phyloP scores from a whole-genome alignment of 2,888 invertebrate species.

The Julus scanicus region DNA sequence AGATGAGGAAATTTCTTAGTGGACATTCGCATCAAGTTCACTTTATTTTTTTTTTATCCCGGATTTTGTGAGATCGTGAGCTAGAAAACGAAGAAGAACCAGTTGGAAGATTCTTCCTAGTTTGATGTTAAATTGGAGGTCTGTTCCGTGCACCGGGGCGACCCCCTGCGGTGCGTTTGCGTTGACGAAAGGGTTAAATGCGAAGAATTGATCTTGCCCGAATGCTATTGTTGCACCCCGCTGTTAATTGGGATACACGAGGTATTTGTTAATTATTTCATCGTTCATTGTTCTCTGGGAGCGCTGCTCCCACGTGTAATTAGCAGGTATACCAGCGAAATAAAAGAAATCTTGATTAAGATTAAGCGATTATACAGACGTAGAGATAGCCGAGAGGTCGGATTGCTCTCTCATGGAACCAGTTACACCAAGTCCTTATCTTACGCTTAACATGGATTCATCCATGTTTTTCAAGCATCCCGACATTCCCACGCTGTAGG shows the following conservation, averaged over 20 bases:
- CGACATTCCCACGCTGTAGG: no score
- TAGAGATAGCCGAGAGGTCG: no score
- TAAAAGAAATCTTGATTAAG: conserved; percentile 1
- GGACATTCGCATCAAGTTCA: neutral
- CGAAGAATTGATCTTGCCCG: neutral
- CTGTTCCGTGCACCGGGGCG: neutral
- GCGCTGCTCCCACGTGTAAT: neutral
- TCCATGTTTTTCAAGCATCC: no score
- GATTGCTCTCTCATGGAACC: no score
- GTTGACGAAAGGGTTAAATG: neutral
- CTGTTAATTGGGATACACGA: neutral
- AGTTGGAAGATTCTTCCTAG: neutral
- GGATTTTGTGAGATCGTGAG: neutral
- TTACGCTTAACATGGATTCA: no score
- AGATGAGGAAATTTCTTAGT: neutral
- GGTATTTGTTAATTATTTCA: neutral
- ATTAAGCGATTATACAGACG: neutral
- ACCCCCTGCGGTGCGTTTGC: neutral
- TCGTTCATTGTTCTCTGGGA: neutral
- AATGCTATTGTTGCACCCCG: neutral
- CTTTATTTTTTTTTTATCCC: no score
- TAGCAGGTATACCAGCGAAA: neutral
- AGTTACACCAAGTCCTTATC: no score
- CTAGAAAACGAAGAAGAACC: neutral
- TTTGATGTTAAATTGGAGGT: neutral